phyloP scores from a whole-genome alignment of 2,113 vertebrate species.

The Myrmecobius fasciatus region DNA sequence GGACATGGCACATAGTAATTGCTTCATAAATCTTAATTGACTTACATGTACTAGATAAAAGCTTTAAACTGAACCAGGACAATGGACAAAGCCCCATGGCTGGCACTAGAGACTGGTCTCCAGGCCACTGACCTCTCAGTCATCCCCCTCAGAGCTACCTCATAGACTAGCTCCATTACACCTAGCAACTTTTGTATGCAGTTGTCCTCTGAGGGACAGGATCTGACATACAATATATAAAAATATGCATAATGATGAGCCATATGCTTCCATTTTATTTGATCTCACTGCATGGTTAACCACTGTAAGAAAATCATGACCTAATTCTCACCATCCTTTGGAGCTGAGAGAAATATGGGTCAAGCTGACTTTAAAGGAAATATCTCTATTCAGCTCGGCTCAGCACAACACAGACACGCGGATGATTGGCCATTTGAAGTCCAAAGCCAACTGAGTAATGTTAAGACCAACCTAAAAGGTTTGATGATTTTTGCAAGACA shows the following conservation, averaged over 20 bases:
- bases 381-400: background rate
- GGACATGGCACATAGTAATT: background rate
- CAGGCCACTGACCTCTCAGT: background rate
- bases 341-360: background rate
- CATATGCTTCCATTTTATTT: background rate
- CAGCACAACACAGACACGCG: background rate
- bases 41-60: background rate
- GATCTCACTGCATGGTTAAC: background rate
- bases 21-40: background rate
- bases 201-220: rapidly evolving
- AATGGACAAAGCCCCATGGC: background rate
- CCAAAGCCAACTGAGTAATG: background rate
- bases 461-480: background rate
- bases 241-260: background rate
- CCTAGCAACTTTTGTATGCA: background rate
- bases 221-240: background rate
- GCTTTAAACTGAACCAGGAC: background rate
- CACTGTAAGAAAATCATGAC: background rate
- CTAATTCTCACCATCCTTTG: background rate
- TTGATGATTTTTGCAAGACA: background rate
- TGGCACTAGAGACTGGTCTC: background rate
- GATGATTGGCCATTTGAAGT: background rate
- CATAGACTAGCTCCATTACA: background rate
- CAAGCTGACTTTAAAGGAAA: background rate
- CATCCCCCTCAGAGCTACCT: background rate